These are phyloP conservation scores for Hymenochirus boettgeri DNA, from an alignment of 2,113 vertebrate genomes.

Conservation along the genomic window DNA sequence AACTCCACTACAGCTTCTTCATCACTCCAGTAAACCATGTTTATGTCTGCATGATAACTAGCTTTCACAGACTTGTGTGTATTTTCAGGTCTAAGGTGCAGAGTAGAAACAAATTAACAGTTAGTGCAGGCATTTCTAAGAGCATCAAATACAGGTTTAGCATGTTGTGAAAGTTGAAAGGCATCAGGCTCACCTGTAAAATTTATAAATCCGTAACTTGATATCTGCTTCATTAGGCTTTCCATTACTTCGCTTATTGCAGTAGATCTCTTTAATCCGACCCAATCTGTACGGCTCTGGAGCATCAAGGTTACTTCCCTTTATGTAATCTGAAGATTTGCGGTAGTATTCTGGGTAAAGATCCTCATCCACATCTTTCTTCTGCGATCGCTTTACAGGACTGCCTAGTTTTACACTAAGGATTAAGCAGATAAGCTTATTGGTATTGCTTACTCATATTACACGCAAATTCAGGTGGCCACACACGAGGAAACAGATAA, in stretches of 20 bases:
- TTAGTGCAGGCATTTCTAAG: too few relatives aligned
- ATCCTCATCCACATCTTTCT: constrained; percentile 87
- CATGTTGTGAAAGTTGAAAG: too few relatives aligned
- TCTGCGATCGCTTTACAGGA: constrained; percentile 78
- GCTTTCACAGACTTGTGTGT: constrained; percentile 84
- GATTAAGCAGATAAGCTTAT: neutral
- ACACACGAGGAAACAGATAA: too few relatives aligned
- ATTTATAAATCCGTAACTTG: constrained; percentile 81
- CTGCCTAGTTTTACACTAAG: constrained; percentile 78
- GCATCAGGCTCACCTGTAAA: constrained; percentile 72
- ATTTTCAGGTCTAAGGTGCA: constrained; percentile 77
- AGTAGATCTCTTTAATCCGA: constrained; percentile 86
- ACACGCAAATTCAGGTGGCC: too few relatives aligned
- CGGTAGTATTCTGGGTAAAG: constrained; percentile 91
- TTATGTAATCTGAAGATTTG: constrained; percentile 93
- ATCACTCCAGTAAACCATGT: constrained; percentile 92
- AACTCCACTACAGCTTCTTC: constrained; percentile 81
- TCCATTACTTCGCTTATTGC: constrained; percentile 72
- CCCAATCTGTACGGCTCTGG: constrained; percentile 84
- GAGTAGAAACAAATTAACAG: too few relatives aligned
- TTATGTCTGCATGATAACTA: constrained; percentile 88
- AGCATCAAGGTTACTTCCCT: constrained; percentile 89
- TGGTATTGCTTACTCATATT: too few relatives aligned
- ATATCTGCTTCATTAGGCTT: constrained; percentile 75
- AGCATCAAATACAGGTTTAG: too few relatives aligned